Evolutionary conservation across 2,797 vertebrate species (phyloP).

Genomic region (Natrix natrix): DNA sequence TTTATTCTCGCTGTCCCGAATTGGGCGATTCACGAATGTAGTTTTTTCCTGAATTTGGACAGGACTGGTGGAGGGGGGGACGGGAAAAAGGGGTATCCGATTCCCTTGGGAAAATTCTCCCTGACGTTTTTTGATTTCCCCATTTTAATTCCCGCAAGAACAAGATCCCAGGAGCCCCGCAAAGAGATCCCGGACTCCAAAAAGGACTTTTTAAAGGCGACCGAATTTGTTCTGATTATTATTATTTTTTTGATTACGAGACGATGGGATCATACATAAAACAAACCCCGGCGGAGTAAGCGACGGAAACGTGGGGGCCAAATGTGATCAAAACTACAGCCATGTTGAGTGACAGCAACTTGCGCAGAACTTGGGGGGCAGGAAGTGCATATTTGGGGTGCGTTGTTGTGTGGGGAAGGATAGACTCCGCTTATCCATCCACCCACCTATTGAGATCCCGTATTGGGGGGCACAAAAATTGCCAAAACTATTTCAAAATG

Average conservation of each 20-base stretch:
- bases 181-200: not conserved
- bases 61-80: too few species aligned
- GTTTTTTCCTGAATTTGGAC: not conserved
- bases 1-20: not conserved
- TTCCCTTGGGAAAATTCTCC: not conserved
- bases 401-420: not conserved
- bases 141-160: not conserved
- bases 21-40: not conserved
- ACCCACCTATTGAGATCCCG: not conserved
- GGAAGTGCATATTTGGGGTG: not conserved
- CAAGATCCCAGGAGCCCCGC: not conserved
- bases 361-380: not conserved
- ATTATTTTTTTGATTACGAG: too few species aligned
- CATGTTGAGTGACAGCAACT: not conserved
- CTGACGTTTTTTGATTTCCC: not conserved
- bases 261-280: not conserved
- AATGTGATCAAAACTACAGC: not conserved
- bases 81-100: rapidly evolving
- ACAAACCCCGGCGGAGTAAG: not conserved
- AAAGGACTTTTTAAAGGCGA: not conserved
- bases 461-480: not conserved
- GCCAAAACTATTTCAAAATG: not conserved
- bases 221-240: not conserved
- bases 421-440: not conserved
- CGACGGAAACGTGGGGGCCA: not conserved